Percentiles rank a stretch among this genome's conserved stretches.
These are phyloP conservation scores for Brachionus asplanchnoidis DNA, from an alignment of 1,140 invertebrate species.

Conservation along the genomic window DNA sequence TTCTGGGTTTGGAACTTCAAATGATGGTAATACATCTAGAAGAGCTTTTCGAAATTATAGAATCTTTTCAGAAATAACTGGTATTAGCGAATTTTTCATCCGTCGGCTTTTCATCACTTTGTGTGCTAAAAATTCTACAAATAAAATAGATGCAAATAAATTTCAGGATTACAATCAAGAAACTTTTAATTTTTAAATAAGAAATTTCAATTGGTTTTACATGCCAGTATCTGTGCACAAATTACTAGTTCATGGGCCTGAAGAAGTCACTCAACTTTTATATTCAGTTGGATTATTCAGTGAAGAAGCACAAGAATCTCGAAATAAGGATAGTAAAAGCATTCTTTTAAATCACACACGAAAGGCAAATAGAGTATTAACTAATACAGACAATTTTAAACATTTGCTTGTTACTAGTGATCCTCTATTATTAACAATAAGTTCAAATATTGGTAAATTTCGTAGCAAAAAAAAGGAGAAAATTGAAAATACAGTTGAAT, in stretches of 20 bases:
- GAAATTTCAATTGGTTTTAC: background rate
- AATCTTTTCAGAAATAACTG: background rate
- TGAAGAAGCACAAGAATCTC: background rate
- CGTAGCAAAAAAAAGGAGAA: background rate
- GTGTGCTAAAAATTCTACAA: background rate
- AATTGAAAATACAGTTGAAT: background rate
- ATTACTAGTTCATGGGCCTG: background rate
- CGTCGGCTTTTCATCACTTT: background rate
- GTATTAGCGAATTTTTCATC: background rate
- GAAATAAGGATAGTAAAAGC: background rate
- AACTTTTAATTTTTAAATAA: background rate
- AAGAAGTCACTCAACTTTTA: background rate
- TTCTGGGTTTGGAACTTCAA: background rate
- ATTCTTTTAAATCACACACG: background rate
- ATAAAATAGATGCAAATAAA: background rate
- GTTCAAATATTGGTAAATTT: background rate
- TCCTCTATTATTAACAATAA: background rate
- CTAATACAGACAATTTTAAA: background rate
- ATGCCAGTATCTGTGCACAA: background rate
- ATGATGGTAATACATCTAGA: background rate
- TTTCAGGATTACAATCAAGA: background rate
- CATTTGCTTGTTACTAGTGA: background rate
- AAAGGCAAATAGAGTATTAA: conserved; percentile 3
- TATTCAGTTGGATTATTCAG: background rate
- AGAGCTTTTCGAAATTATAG: background rate